A percentile compares a stretch with the other conserved stretches of the same genome.
phyloP scores from a whole-genome alignment of 2,113 vertebrate species.

The Scomber japonicus region DNA sequence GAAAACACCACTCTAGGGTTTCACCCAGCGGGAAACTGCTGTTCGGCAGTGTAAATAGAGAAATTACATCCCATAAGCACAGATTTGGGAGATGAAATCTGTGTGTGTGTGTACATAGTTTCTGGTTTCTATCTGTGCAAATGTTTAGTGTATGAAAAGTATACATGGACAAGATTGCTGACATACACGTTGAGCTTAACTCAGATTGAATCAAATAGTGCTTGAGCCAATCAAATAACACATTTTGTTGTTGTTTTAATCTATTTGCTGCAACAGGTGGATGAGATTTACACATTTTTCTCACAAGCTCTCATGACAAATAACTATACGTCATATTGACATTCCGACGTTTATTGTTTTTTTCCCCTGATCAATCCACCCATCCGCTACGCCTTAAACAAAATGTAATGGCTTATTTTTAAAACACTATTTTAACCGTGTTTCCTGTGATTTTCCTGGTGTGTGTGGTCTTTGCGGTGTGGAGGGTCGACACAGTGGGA shows the following conservation, averaged over 20 bases:
- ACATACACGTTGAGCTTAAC: too few species aligned
- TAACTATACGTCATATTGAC: neutral
- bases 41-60: slow-evolving; percentile 60
- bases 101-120: slow-evolving; percentile 15
- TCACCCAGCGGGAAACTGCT: slow-evolving; percentile 48
- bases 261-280: neutral
- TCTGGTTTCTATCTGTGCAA: slow-evolving; percentile 36
- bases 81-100: slow-evolving; percentile 43
- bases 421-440: neutral
- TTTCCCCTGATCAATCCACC: too few species aligned
- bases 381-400: neutral
- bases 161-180: neutral
- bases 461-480: slow-evolving; percentile 55
- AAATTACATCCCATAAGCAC: slow-evolving; percentile 48
- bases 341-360: neutral
- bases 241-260: neutral
- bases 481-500: slow-evolving; percentile 35
- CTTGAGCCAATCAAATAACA: too few species aligned
- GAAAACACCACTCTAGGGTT: slow-evolving; percentile 69
- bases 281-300: neutral
- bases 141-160: slow-evolving; percentile 28
- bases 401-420: neutral
- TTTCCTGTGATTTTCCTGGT: neutral
- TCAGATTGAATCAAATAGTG: too few species aligned
- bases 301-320: neutral